Conservation (phyloP, 1,140 invertebrate species). For the Ceratina japonica region DNA sequence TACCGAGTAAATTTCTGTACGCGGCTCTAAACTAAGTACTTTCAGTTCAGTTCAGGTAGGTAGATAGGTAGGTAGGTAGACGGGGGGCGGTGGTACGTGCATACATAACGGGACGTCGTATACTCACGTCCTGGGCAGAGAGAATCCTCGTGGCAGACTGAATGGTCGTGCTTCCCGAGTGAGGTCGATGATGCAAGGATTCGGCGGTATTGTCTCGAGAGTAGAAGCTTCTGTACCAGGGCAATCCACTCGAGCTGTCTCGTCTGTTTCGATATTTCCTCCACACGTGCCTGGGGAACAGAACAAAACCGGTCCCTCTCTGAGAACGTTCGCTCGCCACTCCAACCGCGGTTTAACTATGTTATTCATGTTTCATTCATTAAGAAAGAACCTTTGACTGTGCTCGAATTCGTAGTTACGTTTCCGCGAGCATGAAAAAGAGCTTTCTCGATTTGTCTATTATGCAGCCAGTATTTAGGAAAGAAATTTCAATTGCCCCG, state of each 20-base stretch:
- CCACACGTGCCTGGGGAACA: constrained; percentile 73
- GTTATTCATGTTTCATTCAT: neutral
- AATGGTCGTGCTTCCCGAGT: constrained; percentile 70
- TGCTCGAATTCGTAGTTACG: neutral
- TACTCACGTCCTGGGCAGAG: constrained; percentile 77
- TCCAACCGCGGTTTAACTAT: neutral
- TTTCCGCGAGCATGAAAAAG: neutral
- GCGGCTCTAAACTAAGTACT: neutral
- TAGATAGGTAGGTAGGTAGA: too few relatives aligned
- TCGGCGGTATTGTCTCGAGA: constrained; percentile 71
- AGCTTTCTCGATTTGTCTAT: neutral
- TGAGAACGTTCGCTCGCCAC: neutral
- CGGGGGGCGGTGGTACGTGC: too few relatives aligned
- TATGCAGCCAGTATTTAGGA: neutral
- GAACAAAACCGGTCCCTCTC: neutral
- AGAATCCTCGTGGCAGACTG: constrained; percentile 75
- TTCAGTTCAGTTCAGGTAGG: too few relatives aligned
- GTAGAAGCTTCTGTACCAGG: constrained; percentile 74
- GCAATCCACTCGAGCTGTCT: constrained; percentile 72
- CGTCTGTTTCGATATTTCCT: constrained; percentile 74
- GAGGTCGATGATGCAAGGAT: constrained; percentile 73
- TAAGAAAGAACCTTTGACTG: neutral
- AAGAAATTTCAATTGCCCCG: too few relatives aligned
- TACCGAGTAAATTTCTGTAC: neutral
- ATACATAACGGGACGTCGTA: neutral